Conservation (phyloP, 1,140 invertebrate species). For the Anthonomus grandis region DNA sequence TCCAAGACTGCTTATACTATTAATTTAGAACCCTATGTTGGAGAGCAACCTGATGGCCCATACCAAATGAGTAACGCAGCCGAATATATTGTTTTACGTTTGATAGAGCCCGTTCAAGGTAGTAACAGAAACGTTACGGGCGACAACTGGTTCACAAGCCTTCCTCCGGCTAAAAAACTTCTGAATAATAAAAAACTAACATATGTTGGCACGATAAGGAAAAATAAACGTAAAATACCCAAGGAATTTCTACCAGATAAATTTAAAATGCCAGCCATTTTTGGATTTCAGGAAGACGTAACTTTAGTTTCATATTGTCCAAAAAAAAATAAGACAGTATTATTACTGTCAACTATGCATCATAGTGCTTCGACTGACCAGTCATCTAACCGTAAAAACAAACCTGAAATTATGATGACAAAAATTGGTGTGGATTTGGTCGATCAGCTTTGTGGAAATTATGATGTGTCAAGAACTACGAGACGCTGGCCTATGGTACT, state of each 20-base stretch:
- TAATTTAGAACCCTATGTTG: constrained; percentile 43
- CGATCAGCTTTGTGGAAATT: constrained; percentile 45
- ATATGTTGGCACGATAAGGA: constrained; percentile 32
- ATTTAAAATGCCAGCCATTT: constrained; percentile 18
- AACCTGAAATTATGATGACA: constrained; percentile 46
- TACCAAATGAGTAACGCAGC: constrained; percentile 23
- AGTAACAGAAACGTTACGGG: constrained; percentile 21
- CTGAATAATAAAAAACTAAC: constrained; percentile 20
- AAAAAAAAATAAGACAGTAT: constrained; percentile 36
- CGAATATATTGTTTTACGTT: constrained; percentile 18
- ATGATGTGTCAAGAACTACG: constrained; percentile 39
- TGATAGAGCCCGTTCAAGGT: constrained; percentile 16
- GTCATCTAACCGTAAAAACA: constrained; percentile 22
- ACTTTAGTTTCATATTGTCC: constrained; percentile 36
- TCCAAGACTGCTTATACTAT: constrained; percentile 39
- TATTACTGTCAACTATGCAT: constrained; percentile 39
- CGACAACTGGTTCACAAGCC: constrained; percentile 30
- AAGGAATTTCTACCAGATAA: constrained; percentile 34
- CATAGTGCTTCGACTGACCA: constrained; percentile 31
- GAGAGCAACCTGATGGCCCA: constrained; percentile 40
- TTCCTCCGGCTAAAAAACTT: constrained; percentile 14
- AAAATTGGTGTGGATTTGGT: constrained; percentile 49
- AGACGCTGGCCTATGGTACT: constrained; percentile 19
- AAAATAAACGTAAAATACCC: constrained; percentile 45
- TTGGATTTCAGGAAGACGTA: constrained; percentile 30